phyloP scores from a whole-genome alignment of 2,113 vertebrate species.

The Penelope pileata region DNA sequence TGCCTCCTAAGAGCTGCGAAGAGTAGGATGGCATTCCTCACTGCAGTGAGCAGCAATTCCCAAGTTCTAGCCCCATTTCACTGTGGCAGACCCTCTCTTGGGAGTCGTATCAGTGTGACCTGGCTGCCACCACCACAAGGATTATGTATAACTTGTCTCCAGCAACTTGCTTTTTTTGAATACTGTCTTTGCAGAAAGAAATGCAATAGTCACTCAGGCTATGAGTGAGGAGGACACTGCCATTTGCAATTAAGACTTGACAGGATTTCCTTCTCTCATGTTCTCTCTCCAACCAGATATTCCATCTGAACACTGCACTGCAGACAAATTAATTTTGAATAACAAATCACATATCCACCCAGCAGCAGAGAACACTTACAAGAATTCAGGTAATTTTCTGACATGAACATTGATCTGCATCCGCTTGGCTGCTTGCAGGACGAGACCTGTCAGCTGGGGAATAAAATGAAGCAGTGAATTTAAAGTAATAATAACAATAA shows the following conservation, averaged over 20 bases:
- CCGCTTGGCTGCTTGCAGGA: constrained; percentile 88
- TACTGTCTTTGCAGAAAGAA: not conserved
- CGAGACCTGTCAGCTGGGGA: constrained; percentile 88
- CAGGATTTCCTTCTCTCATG: not conserved
- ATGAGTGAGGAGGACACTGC: not conserved
- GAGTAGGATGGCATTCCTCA: not conserved
- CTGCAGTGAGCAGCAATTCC: not conserved
- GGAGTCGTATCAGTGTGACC: not conserved
- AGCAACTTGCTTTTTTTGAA: not conserved
- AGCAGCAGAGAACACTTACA: constrained; percentile 76
- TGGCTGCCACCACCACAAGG: not conserved
- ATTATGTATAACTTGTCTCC: accelerated
- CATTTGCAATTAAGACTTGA: not conserved
- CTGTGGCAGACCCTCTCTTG: not conserved
- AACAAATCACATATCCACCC: not conserved
- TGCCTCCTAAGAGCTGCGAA: not conserved
- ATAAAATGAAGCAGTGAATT: not conserved
- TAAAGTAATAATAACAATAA: not conserved
- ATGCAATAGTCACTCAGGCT: not conserved
- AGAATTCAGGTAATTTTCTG: constrained; percentile 79
- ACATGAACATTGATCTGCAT: constrained; percentile 89
- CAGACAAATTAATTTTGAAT: not conserved
- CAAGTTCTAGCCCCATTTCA: not conserved
- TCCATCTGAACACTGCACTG: not conserved
- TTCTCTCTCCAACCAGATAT: not conserved